Evolutionary conservation across 2,113 vertebrate species (phyloP), one percentile per base, ranked within the genome.

Genomic region (Aphyosemion australe): DNA sequence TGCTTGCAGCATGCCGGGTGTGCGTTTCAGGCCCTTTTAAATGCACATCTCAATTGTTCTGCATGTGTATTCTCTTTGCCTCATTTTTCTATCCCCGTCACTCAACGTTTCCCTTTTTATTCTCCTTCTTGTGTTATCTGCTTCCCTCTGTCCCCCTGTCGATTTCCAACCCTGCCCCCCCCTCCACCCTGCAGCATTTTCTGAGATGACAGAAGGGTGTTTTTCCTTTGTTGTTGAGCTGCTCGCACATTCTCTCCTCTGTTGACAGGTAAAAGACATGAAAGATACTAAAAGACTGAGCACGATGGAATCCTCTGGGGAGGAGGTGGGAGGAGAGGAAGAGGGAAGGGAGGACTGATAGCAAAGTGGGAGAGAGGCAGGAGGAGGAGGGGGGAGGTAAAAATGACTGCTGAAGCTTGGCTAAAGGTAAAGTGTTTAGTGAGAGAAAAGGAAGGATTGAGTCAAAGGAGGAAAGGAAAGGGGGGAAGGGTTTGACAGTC

Each of bases 181-280:
- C 73, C 54, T 65, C 72, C 64, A 59, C 86, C 87, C 82, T 65
- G 61, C 79, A 84, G 82, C 79, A 46, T 87, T 83, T 85, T 82
- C 82, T 58, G 57, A 84, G 86, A 89, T 88, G 88, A 88, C 85
- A 89, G 84, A 79, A 78, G 67, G 83, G 86, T 80, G 86, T 76
- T 88, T 88, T 82, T 87, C 73, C 80, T 89, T 90, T 89, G 86
- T 89, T 89, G 75, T 80, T 70, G 75, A 83, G 77, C 65, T 69
- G 82, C 83, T 84, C 26, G 57, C 85, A 84, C 80, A 74, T 83
- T 86, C 79, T 71, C 86, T 86, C 75, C 75, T 89, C 76, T 87
- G 82, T 86, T 89, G 89, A 91, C 89, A 89, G 88, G 88, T 88
- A 89, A 80, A 87, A 87, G 74, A 88, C 86, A 87, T 90, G 81